phyloP scores from a whole-genome alignment of 1,140 invertebrate species.

The Pectinophora gossypiella region DNA sequence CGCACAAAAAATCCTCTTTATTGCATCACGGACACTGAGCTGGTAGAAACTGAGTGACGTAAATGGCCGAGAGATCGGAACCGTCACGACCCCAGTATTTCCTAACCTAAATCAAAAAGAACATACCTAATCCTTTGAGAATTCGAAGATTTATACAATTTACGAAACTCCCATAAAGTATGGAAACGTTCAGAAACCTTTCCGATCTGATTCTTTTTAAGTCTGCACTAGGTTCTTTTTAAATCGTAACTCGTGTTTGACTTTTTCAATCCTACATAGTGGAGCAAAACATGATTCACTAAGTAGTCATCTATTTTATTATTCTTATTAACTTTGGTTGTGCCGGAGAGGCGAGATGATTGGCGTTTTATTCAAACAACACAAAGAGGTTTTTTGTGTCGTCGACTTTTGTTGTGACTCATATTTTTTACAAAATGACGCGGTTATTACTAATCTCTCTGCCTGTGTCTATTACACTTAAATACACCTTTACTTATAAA shows the following conservation, averaged over 20 bases:
- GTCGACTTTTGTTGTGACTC: slow-evolving; percentile 39
- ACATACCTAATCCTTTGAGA: background rate
- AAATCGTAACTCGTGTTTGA: background rate
- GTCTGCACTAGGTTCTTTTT: background rate
- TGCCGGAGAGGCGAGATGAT: slow-evolving; percentile 38
- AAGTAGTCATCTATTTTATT: slow-evolving; percentile 18
- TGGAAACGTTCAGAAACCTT: too few species aligned
- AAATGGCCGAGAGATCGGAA: background rate
- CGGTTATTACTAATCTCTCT: too few species aligned
- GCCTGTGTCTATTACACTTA: too few species aligned
- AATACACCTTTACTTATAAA: too few species aligned
- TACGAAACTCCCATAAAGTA: too few species aligned
- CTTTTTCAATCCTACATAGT: background rate
- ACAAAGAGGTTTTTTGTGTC: slow-evolving; percentile 37
- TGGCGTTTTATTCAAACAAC: slow-evolving; percentile 30
- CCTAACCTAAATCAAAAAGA: background rate
- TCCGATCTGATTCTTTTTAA: too few species aligned
- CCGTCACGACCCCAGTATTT: background rate
- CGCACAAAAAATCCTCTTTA: slow-evolving; percentile 13
- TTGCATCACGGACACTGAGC: background rate
- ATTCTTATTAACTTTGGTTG: too few species aligned
- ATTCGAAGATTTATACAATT: background rate
- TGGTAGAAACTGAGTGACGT: slow-evolving; percentile 5
- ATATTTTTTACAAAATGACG: slow-evolving; percentile 35
- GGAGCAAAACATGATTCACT: background rate